Base-by-base conservation (phyloP, 2,888 invertebrate species). In the Euplexia lucipara region DNA sequence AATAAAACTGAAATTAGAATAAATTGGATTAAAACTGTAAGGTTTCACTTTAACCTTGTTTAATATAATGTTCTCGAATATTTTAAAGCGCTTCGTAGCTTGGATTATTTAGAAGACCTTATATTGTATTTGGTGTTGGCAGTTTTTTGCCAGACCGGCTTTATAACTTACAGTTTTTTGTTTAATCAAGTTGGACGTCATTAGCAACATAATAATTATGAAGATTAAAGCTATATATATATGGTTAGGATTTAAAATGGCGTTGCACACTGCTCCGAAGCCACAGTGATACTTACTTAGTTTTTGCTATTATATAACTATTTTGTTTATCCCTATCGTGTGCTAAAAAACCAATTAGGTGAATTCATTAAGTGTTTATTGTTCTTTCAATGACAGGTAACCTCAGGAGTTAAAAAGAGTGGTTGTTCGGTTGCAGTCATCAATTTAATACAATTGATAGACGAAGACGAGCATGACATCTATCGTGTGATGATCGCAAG, bases 31-130 rank as follows among this genome's bases (percentile, higher is more conserved):
- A 67, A 56, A 64, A 54, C 22, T 30, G 47, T 69, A 67, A 56
- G 75, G 81, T 57, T 80, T 79, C 79, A 52, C 18, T 54, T 47
- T 45, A 61, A 77, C 70, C 71, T 82, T 69, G 64, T 65, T 59
- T 53, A 37, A 41, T 51, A 47, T 69, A 65, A 63, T 48, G 51
- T 59, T 63, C 45, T 57, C 48, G 60, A 75, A 71, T 62, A 64
- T 68, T 69, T 54, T 57, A 57, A 70, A 62, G 48, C 45, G 53
- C 56, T 68, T 61, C 51, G 32, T 47, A 64, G 67, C 56, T 71
- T 66, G 62, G 61, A 73, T 66, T 70, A 30, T 16, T 62, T 53
- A 53, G 39, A 41, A 48, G 0, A 37, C 44, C 22, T 32, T 32
- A 35, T 58, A 32, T n/a, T 10, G 32, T 52, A 60, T 70, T 39